These are phyloP conservation scores for Columba livia DNA, from an alignment of 2,113 vertebrate species.

Conservation along the genomic window DNA sequence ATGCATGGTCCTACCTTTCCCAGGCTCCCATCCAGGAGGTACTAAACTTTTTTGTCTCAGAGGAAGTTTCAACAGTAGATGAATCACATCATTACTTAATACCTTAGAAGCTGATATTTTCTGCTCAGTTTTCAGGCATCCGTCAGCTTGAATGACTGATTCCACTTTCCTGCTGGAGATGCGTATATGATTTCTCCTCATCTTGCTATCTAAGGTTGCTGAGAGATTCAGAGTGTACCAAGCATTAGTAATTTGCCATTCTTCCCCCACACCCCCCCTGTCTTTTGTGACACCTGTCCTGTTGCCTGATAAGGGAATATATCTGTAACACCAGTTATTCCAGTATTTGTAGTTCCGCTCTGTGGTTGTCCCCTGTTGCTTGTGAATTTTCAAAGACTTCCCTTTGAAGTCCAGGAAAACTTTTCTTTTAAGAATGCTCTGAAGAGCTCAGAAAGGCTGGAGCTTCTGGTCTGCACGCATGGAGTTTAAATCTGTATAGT, in stretches of 20 bases:
- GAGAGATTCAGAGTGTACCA: neutral
- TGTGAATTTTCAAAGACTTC: constrained; percentile 5
- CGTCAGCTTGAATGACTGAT: neutral
- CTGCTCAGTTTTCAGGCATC: neutral
- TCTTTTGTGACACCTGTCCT: neutral
- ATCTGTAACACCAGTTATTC: neutral
- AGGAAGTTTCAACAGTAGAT: neutral
- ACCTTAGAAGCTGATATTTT: neutral
- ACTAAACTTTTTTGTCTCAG: neutral
- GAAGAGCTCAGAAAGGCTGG: constrained; percentile 2
- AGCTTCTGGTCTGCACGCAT: neutral
- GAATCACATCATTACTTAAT: neutral
- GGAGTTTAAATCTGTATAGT: neutral
- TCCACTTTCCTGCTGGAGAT: neutral
- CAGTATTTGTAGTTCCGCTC: neutral
- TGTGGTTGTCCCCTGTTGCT: neutral
- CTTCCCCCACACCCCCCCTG: neutral
- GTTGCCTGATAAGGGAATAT: neutral
- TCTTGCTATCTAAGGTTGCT: neutral
- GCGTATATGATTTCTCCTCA: neutral
- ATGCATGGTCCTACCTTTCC: neutral
- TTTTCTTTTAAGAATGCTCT: constrained; percentile 36
- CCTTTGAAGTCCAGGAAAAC: constrained; percentile 24
- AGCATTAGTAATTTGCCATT: neutral
- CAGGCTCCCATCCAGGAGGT: neutral